These are phyloP conservation scores for Formica aserva DNA, from an alignment of 2,888 invertebrate genomes.

Conservation along the genomic window DNA sequence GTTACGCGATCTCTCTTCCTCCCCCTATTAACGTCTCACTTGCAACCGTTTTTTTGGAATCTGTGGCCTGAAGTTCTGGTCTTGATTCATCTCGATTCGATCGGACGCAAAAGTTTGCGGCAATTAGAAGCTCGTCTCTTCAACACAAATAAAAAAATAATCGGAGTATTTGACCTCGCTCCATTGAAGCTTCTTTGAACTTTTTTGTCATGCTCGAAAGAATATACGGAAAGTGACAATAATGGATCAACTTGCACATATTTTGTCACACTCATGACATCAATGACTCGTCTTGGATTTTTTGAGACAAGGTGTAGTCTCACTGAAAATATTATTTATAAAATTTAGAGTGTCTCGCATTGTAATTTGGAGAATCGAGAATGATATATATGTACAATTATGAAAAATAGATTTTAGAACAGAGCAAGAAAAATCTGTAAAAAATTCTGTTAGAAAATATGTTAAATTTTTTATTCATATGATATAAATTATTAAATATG, in stretches of 20 bases:
- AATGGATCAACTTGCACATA: not conserved
- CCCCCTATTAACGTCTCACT: slow-evolving; percentile 53
- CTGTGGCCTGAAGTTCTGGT: slow-evolving; percentile 60
- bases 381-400: not conserved
- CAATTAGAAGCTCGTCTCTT: slow-evolving; percentile 8
- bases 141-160: slow-evolving; percentile 54
- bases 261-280: not conserved
- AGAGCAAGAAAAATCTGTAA: not conserved
- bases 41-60: slow-evolving; percentile 68
- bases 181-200: slow-evolving; percentile 26
- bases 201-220: not conserved
- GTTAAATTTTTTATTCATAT: not conserved
- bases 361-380: not conserved
- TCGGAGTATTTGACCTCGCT: slow-evolving; percentile 31
- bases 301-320: not conserved
- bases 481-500: not conserved
- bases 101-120: slow-evolving; percentile 74
- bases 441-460: not conserved
- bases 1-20: slow-evolving; percentile 55
- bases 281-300: not conserved
- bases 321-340: not conserved
- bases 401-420: not conserved
- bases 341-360: not conserved
- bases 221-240: not conserved
- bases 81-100: slow-evolving; percentile 70